A percentile compares a stretch with the other conserved stretches of the same genome.
These are phyloP conservation scores for Chiroxiphia lanceolata DNA, from an alignment of 2,797 vertebrate species.

Conservation along the genomic window DNA sequence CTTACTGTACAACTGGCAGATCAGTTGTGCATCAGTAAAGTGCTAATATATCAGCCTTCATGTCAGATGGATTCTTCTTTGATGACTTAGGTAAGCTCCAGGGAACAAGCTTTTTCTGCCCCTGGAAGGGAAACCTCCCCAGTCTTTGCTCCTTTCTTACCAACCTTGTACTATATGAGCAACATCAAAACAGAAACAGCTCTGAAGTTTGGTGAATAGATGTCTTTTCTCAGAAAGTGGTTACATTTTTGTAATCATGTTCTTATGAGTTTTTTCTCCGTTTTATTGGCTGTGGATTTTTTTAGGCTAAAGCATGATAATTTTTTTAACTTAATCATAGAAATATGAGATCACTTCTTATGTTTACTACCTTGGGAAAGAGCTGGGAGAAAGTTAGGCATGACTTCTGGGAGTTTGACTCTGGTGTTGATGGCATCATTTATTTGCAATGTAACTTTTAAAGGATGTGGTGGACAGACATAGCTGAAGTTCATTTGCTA, in stretches of 20 bases:
- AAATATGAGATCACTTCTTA: neutral
- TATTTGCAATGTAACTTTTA: neutral
- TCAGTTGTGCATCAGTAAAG: neutral
- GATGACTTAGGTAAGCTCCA: neutral
- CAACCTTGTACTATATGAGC: neutral
- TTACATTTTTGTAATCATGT: neutral
- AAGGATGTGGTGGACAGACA: neutral
- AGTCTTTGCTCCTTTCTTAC: neutral
- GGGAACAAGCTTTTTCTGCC: neutral
- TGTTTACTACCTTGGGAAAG: neutral
- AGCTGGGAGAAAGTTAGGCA: neutral
- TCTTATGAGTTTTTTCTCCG: neutral
- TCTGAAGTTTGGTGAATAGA: neutral
- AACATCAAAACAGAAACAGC: neutral
- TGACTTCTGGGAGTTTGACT: neutral
- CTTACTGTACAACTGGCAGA: neutral
- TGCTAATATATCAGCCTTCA: neutral
- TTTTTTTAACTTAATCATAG: neutral
- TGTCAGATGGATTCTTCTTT: neutral
- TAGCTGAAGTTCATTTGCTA: neutral
- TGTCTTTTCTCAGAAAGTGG: neutral
- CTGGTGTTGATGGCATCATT: neutral
- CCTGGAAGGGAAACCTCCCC: neutral
- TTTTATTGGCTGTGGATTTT: neutral
- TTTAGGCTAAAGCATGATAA: neutral